These are phyloP conservation scores for Catostylus mosaicus DNA, from an alignment of 30 jellyfish, hydroid and myxozoan genomes.

Conservation along the genomic window DNA sequence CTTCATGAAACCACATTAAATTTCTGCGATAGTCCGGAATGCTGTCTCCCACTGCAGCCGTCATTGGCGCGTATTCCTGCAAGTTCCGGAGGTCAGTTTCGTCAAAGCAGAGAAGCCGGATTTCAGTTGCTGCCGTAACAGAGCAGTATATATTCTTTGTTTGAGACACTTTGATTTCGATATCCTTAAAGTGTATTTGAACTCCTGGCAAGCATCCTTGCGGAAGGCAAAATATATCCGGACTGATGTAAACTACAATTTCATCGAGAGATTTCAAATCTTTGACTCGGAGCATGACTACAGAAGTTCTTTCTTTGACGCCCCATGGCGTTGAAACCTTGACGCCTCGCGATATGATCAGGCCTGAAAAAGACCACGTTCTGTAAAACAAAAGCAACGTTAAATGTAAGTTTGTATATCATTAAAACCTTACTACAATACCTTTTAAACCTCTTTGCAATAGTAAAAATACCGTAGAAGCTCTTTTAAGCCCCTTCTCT, in stretches of 20 bases:
- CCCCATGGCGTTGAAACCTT: neutral
- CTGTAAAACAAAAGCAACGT: neutral
- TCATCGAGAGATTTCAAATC: constrained; percentile 10
- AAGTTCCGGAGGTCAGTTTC: neutral
- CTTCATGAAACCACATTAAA: neutral
- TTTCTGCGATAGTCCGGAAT: neutral
- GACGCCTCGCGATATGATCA: constrained; percentile 5
- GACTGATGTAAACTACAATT: constrained; percentile 6
- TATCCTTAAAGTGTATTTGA: neutral
- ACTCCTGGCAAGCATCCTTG: constrained; percentile 34
- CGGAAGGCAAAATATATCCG: neutral
- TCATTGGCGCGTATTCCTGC: neutral
- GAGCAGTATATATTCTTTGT: neutral
- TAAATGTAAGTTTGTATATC: too few species aligned
- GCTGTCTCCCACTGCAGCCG: neutral
- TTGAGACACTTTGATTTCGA: neutral
- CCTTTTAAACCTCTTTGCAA: too few species aligned
- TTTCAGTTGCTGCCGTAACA: neutral
- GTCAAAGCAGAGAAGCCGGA: neutral
- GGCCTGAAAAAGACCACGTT: neutral
- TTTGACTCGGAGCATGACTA: neutral
- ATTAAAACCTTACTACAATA: too few species aligned
- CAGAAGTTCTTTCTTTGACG: neutral
- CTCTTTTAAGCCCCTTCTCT: too few species aligned
- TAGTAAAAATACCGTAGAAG: too few species aligned